Evolutionary conservation across 2,797 vertebrate genomes (phyloP).

Genomic region (Brotula barbata): DNA sequence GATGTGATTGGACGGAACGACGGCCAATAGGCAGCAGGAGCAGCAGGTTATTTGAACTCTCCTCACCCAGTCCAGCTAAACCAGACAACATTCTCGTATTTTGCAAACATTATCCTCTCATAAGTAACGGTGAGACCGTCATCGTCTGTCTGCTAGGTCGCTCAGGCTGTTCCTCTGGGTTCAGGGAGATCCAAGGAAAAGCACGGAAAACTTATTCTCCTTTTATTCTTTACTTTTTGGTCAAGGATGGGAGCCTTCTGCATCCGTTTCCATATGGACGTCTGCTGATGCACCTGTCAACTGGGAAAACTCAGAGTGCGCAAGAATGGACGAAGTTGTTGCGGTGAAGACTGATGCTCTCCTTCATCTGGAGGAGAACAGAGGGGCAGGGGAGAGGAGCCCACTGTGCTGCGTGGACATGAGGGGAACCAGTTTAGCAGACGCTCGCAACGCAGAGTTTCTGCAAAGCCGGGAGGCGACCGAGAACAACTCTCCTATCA

Average conservation of each 20-base stretch:
- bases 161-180: constrained; percentile 6
- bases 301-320: constrained; percentile 23
- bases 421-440: constrained; percentile 81
- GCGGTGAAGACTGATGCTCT: constrained; percentile 84
- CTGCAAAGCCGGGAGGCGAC: constrained; percentile 80
- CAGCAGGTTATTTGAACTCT: constrained; percentile 78
- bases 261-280: constrained; percentile 38
- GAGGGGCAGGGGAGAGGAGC: constrained; percentile 76
- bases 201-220: constrained; percentile 8
- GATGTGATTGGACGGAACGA: constrained; percentile 58
- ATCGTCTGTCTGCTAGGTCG: constrained; percentile 28
- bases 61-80: constrained; percentile 60
- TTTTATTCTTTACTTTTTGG: not conserved
- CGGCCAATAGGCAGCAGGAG: constrained; percentile 63
- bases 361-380: constrained; percentile 83
- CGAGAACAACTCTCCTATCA: constrained; percentile 82
- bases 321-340: constrained; percentile 85
- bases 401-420: constrained; percentile 80
- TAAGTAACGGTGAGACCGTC: constrained; percentile 29
- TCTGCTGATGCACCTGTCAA: constrained; percentile 70
- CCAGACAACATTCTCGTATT: constrained; percentile 68
- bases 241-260: constrained; percentile 55
- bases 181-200: not conserved
- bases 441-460: constrained; percentile 80
- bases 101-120: constrained; percentile 64